Percentiles rank a stretch among this genome's conserved stretches.
These are phyloP conservation scores for Leptura quadrifasciata DNA, from an alignment of 2,888 invertebrate species.

Conservation along the genomic window DNA sequence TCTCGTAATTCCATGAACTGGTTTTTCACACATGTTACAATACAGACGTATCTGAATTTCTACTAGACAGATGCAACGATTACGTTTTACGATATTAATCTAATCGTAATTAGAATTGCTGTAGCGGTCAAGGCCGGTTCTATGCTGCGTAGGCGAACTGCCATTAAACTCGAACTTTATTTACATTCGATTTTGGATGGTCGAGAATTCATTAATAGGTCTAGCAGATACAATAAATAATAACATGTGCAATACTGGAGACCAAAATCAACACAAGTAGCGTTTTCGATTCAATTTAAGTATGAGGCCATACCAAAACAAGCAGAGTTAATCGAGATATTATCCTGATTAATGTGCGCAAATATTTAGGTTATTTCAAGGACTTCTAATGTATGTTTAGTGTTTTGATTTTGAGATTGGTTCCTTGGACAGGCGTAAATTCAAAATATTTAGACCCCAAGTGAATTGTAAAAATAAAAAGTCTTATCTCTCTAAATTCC, in stretches of 20 bases:
- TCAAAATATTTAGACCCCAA: no score
- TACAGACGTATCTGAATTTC: neutral
- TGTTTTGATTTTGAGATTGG: no score
- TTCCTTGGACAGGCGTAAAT: no score
- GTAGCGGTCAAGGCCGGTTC: slow-evolving; percentile 11
- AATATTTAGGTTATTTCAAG: no score
- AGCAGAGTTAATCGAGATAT: no score
- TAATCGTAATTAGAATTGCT: slow-evolving; percentile 22
- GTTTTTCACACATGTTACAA: neutral
- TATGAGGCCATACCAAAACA: no score
- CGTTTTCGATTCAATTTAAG: neutral
- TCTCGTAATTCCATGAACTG: neutral
- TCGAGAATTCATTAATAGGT: neutral
- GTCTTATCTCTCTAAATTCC: no score
- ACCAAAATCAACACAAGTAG: neutral
- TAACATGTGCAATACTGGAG: neutral
- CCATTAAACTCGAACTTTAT: slow-evolving; percentile 9
- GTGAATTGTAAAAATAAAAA: no score
- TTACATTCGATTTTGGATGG: slow-evolving; percentile 18
- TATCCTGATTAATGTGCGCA: no score
- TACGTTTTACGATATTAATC: slow-evolving; percentile 26
- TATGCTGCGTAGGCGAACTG: slow-evolving; percentile 14
- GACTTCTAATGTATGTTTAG: no score
- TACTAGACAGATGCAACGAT: neutral
- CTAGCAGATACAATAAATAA: neutral